phyloP scores from a whole-genome alignment of 2,797 vertebrate species.

The Arrhamphus sclerolepis region DNA sequence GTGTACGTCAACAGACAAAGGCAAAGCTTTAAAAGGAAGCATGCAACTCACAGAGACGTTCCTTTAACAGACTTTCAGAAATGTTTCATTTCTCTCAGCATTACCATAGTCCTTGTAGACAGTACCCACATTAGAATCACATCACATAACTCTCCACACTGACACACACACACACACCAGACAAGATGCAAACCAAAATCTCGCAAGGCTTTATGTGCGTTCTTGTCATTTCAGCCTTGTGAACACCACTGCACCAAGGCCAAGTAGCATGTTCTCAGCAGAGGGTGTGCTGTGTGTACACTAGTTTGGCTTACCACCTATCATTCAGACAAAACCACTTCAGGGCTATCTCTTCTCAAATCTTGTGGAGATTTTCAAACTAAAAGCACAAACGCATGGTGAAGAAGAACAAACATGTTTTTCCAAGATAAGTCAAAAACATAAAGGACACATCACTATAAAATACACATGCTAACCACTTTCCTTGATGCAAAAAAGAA shows the following conservation, averaged over 20 bases:
- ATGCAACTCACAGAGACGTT: constrained; percentile 32
- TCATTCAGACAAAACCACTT: constrained; percentile 61
- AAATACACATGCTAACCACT: not conserved
- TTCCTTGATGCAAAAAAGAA: not conserved
- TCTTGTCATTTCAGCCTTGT: constrained; percentile 56
- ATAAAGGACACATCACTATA: too few species aligned
- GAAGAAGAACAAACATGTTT: not conserved
- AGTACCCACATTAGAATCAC: constrained; percentile 35
- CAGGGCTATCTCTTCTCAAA: constrained; percentile 25
- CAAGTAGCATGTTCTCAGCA: constrained; percentile 62
- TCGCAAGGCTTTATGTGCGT: constrained; percentile 41
- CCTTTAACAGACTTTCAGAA: constrained; percentile 32
- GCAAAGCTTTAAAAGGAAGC: constrained; percentile 13
- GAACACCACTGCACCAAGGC: constrained; percentile 52
- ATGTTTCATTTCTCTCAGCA: constrained; percentile 32
- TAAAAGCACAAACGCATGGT: constrained; percentile 10
- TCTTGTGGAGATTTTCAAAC: constrained; percentile 27
- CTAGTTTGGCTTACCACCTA: constrained; percentile 52
- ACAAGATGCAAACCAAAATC: constrained; percentile 40
- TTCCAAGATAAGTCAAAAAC: not conserved
- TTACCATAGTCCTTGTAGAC: constrained; percentile 25
- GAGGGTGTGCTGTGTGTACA: constrained; percentile 55
- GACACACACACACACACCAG: constrained; percentile 15
- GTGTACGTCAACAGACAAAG: constrained; percentile 14
- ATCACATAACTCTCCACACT: constrained; percentile 22